phyloP scores from a whole-genome alignment of 2,888 invertebrate genomes.

The Spicauda simplicius region DNA sequence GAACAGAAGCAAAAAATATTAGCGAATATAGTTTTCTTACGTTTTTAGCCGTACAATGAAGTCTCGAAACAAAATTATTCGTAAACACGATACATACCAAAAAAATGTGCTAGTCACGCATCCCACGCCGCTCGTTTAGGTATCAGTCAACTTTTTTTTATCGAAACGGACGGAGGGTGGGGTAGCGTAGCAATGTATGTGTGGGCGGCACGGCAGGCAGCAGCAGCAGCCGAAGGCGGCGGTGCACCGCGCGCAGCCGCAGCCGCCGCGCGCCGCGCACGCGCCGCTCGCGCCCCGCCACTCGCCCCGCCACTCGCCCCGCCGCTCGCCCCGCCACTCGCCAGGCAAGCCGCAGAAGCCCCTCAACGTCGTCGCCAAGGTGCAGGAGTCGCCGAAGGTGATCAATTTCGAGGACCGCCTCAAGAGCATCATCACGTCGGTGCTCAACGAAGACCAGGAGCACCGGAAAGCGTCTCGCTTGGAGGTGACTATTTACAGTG shows the following conservation, averaged over 20 bases:
- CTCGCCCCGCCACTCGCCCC: slow-evolving; percentile 2
- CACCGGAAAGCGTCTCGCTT: slow-evolving; percentile 50
- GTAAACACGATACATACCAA: no score
- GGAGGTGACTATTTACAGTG: slow-evolving; percentile 38
- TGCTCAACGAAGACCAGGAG: slow-evolving; percentile 92
- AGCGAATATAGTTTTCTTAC: no score
- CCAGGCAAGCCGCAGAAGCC: slow-evolving; percentile 72
- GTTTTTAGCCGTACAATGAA: no score
- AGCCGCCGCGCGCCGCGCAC: slow-evolving; percentile 49
- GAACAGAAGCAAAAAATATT: no score
- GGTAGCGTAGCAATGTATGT: slow-evolving; percentile 1
- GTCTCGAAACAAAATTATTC: no score
- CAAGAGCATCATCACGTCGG: slow-evolving; percentile 94
- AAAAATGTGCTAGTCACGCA: no score
- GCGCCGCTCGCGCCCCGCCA: slow-evolving; percentile 43
- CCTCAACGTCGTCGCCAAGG: slow-evolving; percentile 77
- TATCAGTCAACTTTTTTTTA: not conserved
- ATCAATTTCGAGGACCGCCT: slow-evolving; percentile 95
- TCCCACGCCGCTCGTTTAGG: no score
- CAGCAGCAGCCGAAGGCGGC: slow-evolving; percentile 40
- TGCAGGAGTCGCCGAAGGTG: slow-evolving; percentile 91
- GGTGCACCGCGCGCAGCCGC: slow-evolving; percentile 46
- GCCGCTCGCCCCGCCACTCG: slow-evolving; percentile 56
- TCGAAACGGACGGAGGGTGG: not conserved
- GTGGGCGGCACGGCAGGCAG: slow-evolving; percentile 10